Evolutionary conservation across 2,113 vertebrate species (phyloP), one percentile per base, ranked within the genome.

Genomic region (Kryptolebias marmoratus): DNA sequence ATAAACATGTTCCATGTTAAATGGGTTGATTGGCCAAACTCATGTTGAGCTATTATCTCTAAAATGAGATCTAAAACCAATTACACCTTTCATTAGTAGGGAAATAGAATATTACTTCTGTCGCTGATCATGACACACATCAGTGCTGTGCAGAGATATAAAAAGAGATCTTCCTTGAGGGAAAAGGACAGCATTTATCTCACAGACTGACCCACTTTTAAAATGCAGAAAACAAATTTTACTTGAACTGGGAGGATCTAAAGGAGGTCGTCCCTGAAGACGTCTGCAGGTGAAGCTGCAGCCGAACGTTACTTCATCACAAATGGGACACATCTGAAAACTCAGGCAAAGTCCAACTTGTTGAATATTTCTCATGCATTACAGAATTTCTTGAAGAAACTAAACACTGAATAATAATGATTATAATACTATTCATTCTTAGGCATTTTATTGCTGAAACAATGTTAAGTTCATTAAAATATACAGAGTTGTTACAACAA

Each of bases 151-250:
- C 67, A 75, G 42, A 42, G 44, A 31, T 62, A 66, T 82, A 80
- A 81, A 89, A 81, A 77, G 67, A 85, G 73, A 64, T 82, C 39
- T 75, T 79, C 70, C 85, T 88, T 79, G 22, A 85, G 85, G 87
- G 74, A 88, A 73, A 79, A 83, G 64, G 49, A 45, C 56, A 77
- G 61, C 8, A 57, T 76, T 79, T 64, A 79, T 78, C 61, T 71
- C 74, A 66, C 65, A 74, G 75, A 64, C 67, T 87, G 87, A 57
- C 89, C 89, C 80, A 88, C 27, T 90, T 90, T 79, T 50, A 75
- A 79, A 70, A 80, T 62, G 64, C 50, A 66, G 8, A 42, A 70
- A 61, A 59, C 66, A 65, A 77, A 22, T 27, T 73, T 63, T 15
- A 39, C 27, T 68, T 62, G 48, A 56, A 47, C 76, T 64, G 47